These are phyloP conservation scores for Elgonia sp. DNA, from an alignment of 2,888 invertebrate species.

Conservation along the genomic window DNA sequence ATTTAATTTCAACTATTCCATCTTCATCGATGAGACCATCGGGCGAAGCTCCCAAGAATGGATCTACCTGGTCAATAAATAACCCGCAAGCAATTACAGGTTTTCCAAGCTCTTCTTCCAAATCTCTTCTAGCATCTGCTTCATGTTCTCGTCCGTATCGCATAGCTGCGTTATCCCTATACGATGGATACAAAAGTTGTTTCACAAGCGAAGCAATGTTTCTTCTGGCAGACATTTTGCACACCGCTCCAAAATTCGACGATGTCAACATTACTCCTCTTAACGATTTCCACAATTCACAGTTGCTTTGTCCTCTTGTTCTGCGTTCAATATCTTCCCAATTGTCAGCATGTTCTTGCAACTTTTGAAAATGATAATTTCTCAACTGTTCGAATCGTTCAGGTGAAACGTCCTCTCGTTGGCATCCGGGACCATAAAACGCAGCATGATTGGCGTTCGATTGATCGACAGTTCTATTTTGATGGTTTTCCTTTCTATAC, in stretches of 20 bases:
- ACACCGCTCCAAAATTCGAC: conserved; percentile 57
- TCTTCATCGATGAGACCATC: conserved; percentile 66
- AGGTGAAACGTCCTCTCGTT: conserved; percentile 12
- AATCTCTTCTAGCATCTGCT: conserved; percentile 27
- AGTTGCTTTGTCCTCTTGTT: conserved; percentile 45
- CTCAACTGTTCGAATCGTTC: conserved; percentile 18
- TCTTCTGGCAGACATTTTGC: conserved; percentile 40
- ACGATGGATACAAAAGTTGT: conserved; percentile 54
- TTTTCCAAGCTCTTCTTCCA: not conserved
- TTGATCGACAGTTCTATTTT: not conserved
- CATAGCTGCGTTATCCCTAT: conserved; percentile 9
- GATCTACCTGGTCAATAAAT: conserved; percentile 55
- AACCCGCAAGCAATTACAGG: conserved; percentile 50
- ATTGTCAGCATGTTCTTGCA: conserved; percentile 22
- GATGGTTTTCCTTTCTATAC: conserved; percentile 8
- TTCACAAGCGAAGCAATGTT: conserved; percentile 43
- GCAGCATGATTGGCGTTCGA: not conserved
- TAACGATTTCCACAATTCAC: conserved; percentile 49
- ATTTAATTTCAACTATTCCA: conserved; percentile 71
- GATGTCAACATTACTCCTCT: conserved; percentile 57
- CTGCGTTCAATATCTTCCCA: conserved; percentile 33
- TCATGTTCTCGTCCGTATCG: conserved; percentile 70
- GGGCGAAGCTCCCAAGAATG: too few relatives aligned
- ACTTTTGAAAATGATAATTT: conserved; percentile 37
- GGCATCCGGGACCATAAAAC: not conserved